A percentile compares a stretch with the other conserved stretches of the same genome.
These are phyloP conservation scores for Neuroterus valhalla DNA, from an alignment of 1,140 invertebrate genomes.

Conservation along the genomic window DNA sequence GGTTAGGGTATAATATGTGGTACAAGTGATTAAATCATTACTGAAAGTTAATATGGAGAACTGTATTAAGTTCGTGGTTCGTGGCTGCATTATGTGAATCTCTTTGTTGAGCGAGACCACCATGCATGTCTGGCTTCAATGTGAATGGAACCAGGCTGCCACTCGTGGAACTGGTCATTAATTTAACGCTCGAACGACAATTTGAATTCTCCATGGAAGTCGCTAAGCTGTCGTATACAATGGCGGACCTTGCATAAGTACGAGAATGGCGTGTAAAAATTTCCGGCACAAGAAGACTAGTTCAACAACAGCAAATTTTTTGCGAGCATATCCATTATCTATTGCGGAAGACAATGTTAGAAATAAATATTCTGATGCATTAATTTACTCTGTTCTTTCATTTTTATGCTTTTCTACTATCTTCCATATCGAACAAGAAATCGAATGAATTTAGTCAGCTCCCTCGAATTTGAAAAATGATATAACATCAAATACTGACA, in stretches of 20 bases:
- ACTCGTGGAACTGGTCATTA: constrained; percentile 12
- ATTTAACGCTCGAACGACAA: constrained; percentile 15
- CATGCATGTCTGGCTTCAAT: background rate
- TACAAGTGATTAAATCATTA: background rate
- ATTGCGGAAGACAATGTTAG: too few relatives aligned
- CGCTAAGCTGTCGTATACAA: background rate
- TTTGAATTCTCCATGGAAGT: background rate
- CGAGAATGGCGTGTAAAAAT: background rate
- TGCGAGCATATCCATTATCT: too few relatives aligned
- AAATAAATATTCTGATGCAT: too few relatives aligned
- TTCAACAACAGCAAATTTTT: background rate
- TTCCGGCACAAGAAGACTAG: background rate
- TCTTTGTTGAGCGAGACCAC: constrained; percentile 12
- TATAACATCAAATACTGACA: too few relatives aligned
- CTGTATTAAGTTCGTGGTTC: background rate
- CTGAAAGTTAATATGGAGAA: background rate
- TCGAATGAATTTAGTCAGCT: too few relatives aligned
- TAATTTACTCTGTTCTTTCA: too few relatives aligned
- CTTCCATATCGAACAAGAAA: too few relatives aligned
- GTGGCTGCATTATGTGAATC: background rate
- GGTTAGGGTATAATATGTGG: too few relatives aligned
- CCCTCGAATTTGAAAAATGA: too few relatives aligned
- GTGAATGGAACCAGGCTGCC: constrained; percentile 8
- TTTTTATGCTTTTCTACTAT: too few relatives aligned
- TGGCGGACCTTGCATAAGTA: background rate